Evolutionary conservation across 1,140 invertebrate genomes (phyloP).

Genomic region (Tetranychus cinnabarinus): DNA sequence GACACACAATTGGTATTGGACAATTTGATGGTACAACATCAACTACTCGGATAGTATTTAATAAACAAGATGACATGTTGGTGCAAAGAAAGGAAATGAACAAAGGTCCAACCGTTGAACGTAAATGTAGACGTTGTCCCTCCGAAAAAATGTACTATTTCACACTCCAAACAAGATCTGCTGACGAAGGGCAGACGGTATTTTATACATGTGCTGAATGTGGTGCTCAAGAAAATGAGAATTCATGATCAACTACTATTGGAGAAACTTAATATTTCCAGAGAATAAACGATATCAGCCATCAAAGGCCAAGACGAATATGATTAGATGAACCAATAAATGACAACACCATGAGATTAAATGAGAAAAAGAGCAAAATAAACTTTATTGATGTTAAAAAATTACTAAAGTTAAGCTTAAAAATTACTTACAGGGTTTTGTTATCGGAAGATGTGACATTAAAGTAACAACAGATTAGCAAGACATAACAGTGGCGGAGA

Average conservation of each 20-base stretch:
- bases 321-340: neutral
- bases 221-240: conserved; percentile 18
- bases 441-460: too few relatives aligned
- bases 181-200: conserved; percentile 96
- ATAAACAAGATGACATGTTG: conserved; percentile 21
- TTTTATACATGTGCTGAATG: conserved; percentile 90
- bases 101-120: conserved; percentile 55
- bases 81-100: conserved; percentile 22
- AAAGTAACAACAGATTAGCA: conserved; percentile 21
- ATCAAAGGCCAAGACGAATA: neutral
- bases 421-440: neutral
- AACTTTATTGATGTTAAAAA: neutral
- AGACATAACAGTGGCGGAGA: conserved; percentile 85
- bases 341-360: neutral
- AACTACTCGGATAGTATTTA: conserved; percentile 38
- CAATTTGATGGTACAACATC: conserved; percentile 26
- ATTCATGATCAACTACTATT: neutral
- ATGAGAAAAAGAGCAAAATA: neutral
- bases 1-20: neutral
- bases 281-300: too few relatives aligned
- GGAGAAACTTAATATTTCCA: too few relatives aligned
- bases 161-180: conserved; percentile 74
- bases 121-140: conserved; percentile 65
- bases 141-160: conserved; percentile 72
- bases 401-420: neutral